Evolutionary conservation across 1,140 invertebrate genomes (phyloP).

Genomic region (Drosophila mauritiana): DNA sequence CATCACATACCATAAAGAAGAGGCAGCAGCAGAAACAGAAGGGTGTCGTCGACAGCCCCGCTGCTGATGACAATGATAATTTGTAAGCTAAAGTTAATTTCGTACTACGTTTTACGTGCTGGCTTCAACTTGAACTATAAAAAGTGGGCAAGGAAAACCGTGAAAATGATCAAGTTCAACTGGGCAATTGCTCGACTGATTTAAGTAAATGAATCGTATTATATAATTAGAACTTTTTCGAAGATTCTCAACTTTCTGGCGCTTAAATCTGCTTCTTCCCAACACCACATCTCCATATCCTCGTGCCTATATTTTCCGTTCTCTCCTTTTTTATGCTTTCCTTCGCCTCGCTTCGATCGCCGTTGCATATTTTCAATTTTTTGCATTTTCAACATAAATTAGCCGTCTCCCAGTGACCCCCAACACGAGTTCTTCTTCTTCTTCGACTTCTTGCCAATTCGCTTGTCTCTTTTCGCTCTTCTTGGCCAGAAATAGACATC

Average conservation of each 20-base stretch:
- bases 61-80: conserved; percentile 36
- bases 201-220: no score
- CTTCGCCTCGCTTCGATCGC: conserved; percentile 14
- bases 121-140: conserved; percentile 37
- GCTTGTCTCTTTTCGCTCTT: neutral
- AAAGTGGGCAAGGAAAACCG: conserved; percentile 21
- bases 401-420: conserved; percentile 51
- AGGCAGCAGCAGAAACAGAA: conserved; percentile 18
- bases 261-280: neutral
- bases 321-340: conserved; percentile 16
- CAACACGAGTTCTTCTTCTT: conserved; percentile 17
- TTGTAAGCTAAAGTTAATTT: conserved; percentile 27
- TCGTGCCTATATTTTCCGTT: neutral
- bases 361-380: conserved; percentile 47
- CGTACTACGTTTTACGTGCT: conserved; percentile 19
- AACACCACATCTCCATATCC: neutral
- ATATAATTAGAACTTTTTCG: no score
- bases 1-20: conserved; percentile 17
- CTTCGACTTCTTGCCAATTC: neutral
- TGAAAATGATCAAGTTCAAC: conserved; percentile 37
- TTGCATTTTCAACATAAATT: conserved; percentile 50
- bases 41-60: conserved; percentile 22
- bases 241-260: neutral
- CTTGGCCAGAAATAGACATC: conserved; percentile 45
- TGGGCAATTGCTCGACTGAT: conserved; percentile 1